Percentiles rank a stretch among this genome's conserved stretches.
These are phyloP conservation scores for Tenthredo livida DNA, from an alignment of 2,888 invertebrate genomes.

Conservation along the genomic window DNA sequence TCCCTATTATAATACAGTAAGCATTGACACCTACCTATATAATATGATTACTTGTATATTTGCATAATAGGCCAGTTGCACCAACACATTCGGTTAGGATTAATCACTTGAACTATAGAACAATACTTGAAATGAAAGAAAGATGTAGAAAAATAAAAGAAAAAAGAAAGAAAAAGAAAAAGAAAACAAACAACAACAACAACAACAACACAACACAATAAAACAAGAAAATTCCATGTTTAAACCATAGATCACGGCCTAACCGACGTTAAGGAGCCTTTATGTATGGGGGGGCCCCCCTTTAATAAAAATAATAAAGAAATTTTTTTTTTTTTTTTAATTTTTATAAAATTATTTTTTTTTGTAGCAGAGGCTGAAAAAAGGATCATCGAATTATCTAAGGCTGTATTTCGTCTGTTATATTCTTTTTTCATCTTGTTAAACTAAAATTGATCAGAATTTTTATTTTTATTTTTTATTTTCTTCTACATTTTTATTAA, in stretches of 20 bases:
- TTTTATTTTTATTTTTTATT: too few relatives aligned
- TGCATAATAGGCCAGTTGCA: constrained; percentile 25
- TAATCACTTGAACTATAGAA: constrained; percentile 10
- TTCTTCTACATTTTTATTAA: too few relatives aligned
- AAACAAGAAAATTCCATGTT: not conserved
- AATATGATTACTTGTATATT: constrained; percentile 6
- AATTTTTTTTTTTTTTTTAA: constrained; percentile 4
- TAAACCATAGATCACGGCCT: constrained; percentile 32
- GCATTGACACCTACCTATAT: constrained; percentile 22
- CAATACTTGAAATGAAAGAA: constrained; percentile 25
- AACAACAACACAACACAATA: not conserved
- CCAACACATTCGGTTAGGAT: constrained; percentile 42
- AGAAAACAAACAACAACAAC: not conserved
- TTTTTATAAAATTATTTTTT: not conserved
- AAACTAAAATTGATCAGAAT: not conserved
- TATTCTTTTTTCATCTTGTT: not conserved
- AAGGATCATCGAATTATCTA: constrained; percentile 38
- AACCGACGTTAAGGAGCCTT: constrained; percentile 24
- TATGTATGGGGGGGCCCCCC: not conserved
- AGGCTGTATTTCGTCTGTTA: constrained; percentile 28
- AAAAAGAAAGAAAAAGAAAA: not conserved
- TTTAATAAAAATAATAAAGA: not conserved
- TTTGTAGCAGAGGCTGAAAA: constrained; percentile 36
- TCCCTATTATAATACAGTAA: constrained; percentile 41
- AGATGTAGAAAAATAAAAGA: not conserved